Conservation (phyloP, 2,888 invertebrate genomes). For the Boloria selene region DNA sequence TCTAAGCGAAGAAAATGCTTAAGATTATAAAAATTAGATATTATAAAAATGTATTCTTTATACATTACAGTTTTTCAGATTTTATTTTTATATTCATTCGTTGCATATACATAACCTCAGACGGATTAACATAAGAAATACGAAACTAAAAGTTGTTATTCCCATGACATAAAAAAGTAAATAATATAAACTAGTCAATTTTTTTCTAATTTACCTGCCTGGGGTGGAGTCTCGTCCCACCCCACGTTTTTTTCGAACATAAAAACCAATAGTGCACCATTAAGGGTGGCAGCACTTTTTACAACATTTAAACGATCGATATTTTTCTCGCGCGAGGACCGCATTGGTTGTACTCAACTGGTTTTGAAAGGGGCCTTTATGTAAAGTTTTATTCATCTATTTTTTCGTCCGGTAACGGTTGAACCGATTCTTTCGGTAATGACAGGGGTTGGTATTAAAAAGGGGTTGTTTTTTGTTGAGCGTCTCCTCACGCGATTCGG, state of each 20-base stretch:
- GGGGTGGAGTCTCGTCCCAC: constrained; percentile 68
- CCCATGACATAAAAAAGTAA: not conserved
- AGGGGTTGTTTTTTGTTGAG: constrained; percentile 69
- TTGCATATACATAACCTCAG: too few relatives aligned
- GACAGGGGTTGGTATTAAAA: constrained; percentile 67
- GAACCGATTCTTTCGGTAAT: constrained; percentile 75
- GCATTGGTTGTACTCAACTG: constrained; percentile 64
- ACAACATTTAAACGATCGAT: constrained; percentile 58
- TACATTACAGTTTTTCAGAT: too few relatives aligned
- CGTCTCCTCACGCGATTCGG: constrained; percentile 70
- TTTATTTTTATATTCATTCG: too few relatives aligned
- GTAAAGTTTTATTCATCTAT: constrained; percentile 74
- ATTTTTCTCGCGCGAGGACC: constrained; percentile 66
- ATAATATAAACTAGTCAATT: constrained; percentile 31
- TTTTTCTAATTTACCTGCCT: constrained; percentile 62
- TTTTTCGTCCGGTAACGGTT: constrained; percentile 75
- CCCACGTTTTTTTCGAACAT: constrained; percentile 68
- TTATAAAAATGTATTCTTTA: too few relatives aligned
- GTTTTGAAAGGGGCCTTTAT: constrained; percentile 70
- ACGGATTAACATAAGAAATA: not conserved
- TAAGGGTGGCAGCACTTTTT: constrained; percentile 74
- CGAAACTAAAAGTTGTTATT: not conserved
- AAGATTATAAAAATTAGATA: too few relatives aligned
- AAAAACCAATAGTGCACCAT: constrained; percentile 67
- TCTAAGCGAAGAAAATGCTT: too few relatives aligned